Percentiles rank a stretch among this genome's conserved stretches.
These are phyloP conservation scores for Loris lydekkerianus DNA, from an alignment of 2,797 vertebrate species.

Conservation along the genomic window DNA sequence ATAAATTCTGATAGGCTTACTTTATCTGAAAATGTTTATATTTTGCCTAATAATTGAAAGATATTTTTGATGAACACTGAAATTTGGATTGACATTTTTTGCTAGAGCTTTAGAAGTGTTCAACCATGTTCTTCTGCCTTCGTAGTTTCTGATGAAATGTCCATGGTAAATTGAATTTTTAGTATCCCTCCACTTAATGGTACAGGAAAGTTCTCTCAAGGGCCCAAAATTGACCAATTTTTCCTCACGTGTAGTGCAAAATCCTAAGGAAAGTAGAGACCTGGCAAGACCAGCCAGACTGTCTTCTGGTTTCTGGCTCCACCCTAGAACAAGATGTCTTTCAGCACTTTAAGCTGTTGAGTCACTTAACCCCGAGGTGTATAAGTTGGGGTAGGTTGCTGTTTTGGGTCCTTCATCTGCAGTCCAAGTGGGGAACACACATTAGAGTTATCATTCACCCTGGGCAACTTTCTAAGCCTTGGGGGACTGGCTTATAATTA, in stretches of 20 bases:
- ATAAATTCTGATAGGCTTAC: background rate
- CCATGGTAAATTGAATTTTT: background rate
- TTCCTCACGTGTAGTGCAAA: too few relatives aligned
- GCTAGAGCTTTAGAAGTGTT: background rate
- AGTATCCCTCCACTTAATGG: background rate
- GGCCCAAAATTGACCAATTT: background rate
- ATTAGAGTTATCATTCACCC: background rate
- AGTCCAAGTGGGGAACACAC: background rate
- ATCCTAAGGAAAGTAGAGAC: background rate
- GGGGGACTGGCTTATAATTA: background rate
- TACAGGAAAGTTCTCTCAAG: background rate
- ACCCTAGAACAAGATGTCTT: background rate
- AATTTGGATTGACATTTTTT: background rate
- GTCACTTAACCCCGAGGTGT: background rate
- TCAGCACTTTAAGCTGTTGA: background rate
- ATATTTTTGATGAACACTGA: background rate
- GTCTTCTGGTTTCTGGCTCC: background rate
- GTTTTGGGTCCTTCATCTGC: background rate
- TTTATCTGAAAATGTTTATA: background rate
- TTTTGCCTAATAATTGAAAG: background rate
- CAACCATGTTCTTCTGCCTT: background rate
- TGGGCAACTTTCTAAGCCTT: background rate
- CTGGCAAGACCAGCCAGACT: background rate
- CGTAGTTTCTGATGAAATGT: background rate
- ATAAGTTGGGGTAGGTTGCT: background rate